phyloP scores from a whole-genome alignment of 2,113 vertebrate genomes.

The Coturnix japonica region DNA sequence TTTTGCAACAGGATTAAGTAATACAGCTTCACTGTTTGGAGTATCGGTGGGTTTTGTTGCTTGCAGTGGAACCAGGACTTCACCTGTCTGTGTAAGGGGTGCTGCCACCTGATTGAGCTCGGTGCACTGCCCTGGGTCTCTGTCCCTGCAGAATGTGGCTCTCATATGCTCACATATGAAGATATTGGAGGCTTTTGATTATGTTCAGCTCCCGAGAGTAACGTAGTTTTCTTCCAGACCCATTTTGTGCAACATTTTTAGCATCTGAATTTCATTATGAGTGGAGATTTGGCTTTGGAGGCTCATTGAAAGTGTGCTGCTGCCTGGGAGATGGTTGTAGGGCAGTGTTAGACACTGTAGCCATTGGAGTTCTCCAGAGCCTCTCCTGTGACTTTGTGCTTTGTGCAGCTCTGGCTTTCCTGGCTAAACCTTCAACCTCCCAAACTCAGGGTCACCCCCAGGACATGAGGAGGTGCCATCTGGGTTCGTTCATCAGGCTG shows the following conservation, averaged over 20 bases:
- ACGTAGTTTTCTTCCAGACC: background rate
- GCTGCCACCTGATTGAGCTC: background rate
- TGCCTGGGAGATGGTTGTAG: constrained; percentile 38
- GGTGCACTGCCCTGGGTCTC: background rate
- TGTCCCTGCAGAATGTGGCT: fast-evolving
- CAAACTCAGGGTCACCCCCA: background rate
- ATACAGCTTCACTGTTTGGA: background rate
- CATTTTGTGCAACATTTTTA: background rate
- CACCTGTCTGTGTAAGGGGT: background rate
- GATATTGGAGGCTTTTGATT: background rate
- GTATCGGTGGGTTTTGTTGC: background rate
- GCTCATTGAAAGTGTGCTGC: background rate
- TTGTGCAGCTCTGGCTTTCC: background rate
- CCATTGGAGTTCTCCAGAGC: background rate
- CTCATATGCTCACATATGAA: background rate
- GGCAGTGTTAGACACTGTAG: background rate
- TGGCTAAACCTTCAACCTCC: background rate
- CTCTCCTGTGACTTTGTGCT: background rate
- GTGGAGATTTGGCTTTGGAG: constrained; percentile 14
- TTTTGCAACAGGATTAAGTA: background rate
- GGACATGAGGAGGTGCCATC: background rate
- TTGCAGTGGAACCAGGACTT: background rate
- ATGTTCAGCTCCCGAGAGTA: background rate
- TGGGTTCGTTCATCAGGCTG: background rate
- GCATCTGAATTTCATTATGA: constrained; percentile 56